These are phyloP conservation scores for Cliona cf. orientalis DNA, from an alignment of 37 sponge, comb jelly and placozoan genomes.

Conservation along the genomic window DNA sequence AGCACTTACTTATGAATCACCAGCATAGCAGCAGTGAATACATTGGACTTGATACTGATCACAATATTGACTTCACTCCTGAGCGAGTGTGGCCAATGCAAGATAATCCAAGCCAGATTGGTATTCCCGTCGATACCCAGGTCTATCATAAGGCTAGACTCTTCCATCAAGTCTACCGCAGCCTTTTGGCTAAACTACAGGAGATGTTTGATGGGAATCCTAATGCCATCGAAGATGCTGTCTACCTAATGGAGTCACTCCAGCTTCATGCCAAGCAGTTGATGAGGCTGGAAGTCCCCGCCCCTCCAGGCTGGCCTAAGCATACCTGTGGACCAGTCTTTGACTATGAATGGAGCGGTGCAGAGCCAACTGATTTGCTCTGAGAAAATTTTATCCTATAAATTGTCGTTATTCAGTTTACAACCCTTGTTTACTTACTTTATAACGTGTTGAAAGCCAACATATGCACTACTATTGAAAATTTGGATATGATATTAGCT, in stretches of 20 bases:
- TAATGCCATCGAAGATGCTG: slow-evolving; percentile 7
- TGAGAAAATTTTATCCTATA: too few species aligned
- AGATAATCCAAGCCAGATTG: slow-evolving; percentile 35
- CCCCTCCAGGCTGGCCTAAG: not conserved
- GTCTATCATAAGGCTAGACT: slow-evolving; percentile 32
- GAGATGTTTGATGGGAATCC: slow-evolving; percentile 49
- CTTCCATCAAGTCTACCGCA: slow-evolving; percentile 52
- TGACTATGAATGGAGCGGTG: too few species aligned
- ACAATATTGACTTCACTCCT: slow-evolving; percentile 22
- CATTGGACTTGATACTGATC: slow-evolving; percentile 22
- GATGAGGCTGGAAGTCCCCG: not conserved
- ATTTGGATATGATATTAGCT: too few species aligned
- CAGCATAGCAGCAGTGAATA: too few species aligned
- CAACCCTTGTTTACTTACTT: too few species aligned
- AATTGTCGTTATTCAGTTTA: too few species aligned
- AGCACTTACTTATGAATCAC: not conserved
- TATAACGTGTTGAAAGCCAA: too few species aligned
- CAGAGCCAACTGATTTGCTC: too few species aligned
- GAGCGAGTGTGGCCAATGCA: slow-evolving; percentile 71
- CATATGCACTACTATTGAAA: too few species aligned
- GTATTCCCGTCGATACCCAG: slow-evolving; percentile 13
- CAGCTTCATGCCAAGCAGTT: too few species aligned
- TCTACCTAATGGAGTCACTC: slow-evolving; percentile 33
- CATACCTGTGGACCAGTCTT: too few species aligned
- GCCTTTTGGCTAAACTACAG: slow-evolving; percentile 33